Conservation (phyloP, 2,797 vertebrate genomes). For the Bradypodion ventrale region DNA sequence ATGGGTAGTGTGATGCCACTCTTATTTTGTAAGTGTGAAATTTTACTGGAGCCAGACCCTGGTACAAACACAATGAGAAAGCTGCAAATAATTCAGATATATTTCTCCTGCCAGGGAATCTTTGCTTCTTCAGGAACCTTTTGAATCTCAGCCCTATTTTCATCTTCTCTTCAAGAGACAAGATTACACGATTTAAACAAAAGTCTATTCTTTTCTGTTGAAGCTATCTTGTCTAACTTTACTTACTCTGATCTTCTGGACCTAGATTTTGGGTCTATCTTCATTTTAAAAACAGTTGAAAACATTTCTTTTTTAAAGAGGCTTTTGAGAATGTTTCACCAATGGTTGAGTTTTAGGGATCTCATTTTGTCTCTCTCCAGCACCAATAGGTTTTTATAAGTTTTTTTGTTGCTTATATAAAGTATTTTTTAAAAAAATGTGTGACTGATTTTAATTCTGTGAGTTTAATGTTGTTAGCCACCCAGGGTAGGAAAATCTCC, state of each 20-base stretch:
- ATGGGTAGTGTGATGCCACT: background rate
- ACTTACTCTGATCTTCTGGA: background rate
- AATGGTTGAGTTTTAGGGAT: too few species aligned
- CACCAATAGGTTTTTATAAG: too few species aligned
- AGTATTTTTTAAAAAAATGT: too few species aligned
- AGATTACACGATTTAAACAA: background rate
- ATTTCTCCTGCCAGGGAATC: background rate
- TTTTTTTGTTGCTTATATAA: too few species aligned
- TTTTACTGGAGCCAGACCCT: background rate
- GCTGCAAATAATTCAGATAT: too few species aligned
- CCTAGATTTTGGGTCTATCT: background rate
- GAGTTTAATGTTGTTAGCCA: too few species aligned
- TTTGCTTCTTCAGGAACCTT: background rate
- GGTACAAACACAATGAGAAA: background rate
- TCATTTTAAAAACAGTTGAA: too few species aligned
- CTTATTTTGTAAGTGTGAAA: background rate
- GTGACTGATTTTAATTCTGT: too few species aligned
- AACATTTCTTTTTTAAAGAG: too few species aligned
- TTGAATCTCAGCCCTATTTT: background rate
- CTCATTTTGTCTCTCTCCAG: too few species aligned
- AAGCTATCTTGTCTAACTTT: background rate
- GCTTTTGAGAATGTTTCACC: too few species aligned
- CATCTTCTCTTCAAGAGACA: background rate
- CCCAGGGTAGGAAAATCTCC: too few species aligned
- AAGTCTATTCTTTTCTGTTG: background rate